phyloP scores from a whole-genome alignment of 2,113 vertebrate species.

The Addax nasomaculatus region DNA sequence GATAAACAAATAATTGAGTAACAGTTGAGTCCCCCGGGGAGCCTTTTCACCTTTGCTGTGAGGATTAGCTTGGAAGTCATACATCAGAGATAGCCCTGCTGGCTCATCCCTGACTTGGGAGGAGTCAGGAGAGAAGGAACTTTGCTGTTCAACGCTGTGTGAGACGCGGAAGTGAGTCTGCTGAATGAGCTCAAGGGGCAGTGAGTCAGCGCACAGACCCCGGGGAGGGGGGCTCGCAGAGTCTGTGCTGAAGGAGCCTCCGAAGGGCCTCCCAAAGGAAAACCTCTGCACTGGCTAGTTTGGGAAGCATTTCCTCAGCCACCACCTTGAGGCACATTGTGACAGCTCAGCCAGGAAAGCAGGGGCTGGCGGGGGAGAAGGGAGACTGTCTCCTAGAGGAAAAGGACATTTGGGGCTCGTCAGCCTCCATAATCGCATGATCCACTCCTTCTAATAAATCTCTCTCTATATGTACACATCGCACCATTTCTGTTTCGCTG shows the following conservation, averaged over 20 bases:
- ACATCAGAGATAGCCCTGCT: neutral
- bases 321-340: rapidly evolving
- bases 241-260: neutral
- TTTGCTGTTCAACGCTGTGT: rapidly evolving
- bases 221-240: rapidly evolving
- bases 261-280: neutral
- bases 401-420: neutral
- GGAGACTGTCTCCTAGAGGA: neutral
- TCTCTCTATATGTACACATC: no score
- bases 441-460: neutral
- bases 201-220: rapidly evolving
- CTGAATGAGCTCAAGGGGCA: rapidly evolving
- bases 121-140: neutral
- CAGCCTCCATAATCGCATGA: neutral
- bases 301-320: neutral
- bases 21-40: neutral
- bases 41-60: neutral
- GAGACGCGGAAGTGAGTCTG: neutral
- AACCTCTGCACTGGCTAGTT: neutral
- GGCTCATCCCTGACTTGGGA: neutral
- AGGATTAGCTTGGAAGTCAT: neutral
- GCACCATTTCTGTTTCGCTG: neutral
- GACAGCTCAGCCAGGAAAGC: neutral
- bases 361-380: rapidly evolving
- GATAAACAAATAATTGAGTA: neutral